Conservation (phyloP, 1,140 invertebrate genomes). For the Gryon sp. region DNA sequence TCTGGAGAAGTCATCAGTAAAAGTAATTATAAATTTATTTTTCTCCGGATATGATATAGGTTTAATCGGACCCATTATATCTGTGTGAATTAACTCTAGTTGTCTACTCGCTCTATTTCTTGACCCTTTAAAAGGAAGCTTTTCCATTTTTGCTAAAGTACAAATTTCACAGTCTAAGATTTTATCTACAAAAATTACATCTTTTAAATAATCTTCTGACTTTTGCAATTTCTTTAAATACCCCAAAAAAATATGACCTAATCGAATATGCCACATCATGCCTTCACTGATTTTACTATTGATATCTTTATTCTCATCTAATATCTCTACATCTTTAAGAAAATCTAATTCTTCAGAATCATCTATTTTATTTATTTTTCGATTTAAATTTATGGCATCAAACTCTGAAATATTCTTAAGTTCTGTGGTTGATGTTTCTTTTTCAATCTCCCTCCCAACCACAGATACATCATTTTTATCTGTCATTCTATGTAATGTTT, state of each 20-base stretch:
- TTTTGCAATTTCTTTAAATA: neutral
- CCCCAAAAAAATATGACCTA: neutral
- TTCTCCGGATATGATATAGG: constrained; percentile 10
- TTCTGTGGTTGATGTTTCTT: neutral
- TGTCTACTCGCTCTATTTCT: constrained; percentile 19
- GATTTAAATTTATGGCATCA: too few species aligned
- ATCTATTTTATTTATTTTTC: neutral
- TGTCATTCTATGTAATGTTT: too few species aligned
- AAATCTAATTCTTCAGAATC: neutral
- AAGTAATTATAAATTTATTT: too few species aligned
- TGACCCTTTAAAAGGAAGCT: constrained; percentile 5
- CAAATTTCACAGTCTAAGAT: constrained; percentile 9
- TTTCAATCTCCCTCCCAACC: neutral
- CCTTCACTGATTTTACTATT: neutral
- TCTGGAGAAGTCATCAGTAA: constrained; percentile 13
- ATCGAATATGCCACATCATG: neutral
- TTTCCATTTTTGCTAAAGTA: constrained; percentile 12
- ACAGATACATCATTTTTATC: too few species aligned
- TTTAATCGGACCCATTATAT: constrained; percentile 30
- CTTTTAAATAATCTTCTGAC: neutral
- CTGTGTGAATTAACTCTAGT: constrained; percentile 18
- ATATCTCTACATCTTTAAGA: neutral
- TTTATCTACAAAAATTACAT: neutral
- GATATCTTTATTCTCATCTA: neutral
- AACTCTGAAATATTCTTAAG: too few species aligned